Base-by-base conservation (phyloP, 2,113 vertebrate species). In the Notarius quadriscutis region DNA sequence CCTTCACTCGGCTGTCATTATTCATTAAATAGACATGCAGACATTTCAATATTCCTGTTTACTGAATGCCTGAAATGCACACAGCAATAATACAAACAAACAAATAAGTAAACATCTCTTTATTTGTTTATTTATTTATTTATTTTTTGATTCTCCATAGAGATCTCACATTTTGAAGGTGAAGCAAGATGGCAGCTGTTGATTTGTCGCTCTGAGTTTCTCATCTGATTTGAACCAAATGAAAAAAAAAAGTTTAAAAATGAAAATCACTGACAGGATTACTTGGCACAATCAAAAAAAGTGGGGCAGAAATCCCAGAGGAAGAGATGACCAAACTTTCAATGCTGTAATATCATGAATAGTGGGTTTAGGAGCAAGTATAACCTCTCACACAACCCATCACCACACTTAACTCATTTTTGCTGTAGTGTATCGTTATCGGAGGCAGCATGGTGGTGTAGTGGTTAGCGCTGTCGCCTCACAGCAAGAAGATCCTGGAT, bases 1-100 rank as follows among this genome's bases (percentile, higher is more conserved):
- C 60, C 67, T 85, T 51, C 84, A 74, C 81, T 60, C 27, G 77
- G 48, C 67, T 57, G 77, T 78, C 12, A n/a, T 87, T 62, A 78
- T 87, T 79, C 78, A 69, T 71, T 78, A 41, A 87, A 83, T 53
- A 85, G 75, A 87, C 82, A 71, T 48, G 65, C 58, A 87, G 67
- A 53, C 79, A 71, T 87, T 84, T 57, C 30, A 0, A 27, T 27
- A 79, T 75, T 65, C 72, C 30, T 87, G 82, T 12, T 30, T 83
- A 48, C 50, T 17, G 17, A 14, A 71, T 6, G 30, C 67, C 78
- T 83, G 79, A 89, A 87, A 62, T 75, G 58, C 51, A 84, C 50
- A 34, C 79, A 74, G 71, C 51, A 2, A 53, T 65, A 51, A 41
- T 48, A 77, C 4, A 77, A 50, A 51, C 18, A 75, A 75, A 74